These are phyloP conservation scores for Leptodactylus fuscus DNA, from an alignment of 2,113 vertebrate species.

Conservation along the genomic window DNA sequence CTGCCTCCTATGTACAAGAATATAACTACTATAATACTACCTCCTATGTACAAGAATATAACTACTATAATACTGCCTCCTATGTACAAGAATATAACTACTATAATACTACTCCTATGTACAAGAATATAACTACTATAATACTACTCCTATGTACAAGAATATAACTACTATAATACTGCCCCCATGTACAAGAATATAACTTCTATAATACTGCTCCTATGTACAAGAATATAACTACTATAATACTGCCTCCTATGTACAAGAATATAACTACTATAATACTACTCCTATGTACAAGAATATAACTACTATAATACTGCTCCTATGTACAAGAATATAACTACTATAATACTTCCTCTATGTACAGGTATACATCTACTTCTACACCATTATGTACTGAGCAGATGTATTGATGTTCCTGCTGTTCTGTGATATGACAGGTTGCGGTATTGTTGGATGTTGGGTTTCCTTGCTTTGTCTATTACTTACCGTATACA, in stretches of 20 bases:
- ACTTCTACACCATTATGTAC: background rate
- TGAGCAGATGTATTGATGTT: background rate
- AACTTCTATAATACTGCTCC: background rate
- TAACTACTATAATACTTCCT: too few species aligned
- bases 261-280: conserved; percentile 12
- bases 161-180: conserved; percentile 27
- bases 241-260: background rate
- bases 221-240: conserved; percentile 10
- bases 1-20: background rate
- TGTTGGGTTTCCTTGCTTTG: background rate
- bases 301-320: conserved; percentile 20
- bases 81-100: conserved; percentile 8
- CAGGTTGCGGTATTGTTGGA: background rate
- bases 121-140: conserved; percentile 3
- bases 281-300: background rate
- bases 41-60: conserved; percentile 8
- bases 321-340: background rate
- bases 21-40: conserved; percentile 18
- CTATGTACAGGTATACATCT: background rate
- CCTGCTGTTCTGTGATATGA: background rate
- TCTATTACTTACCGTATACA: too few species aligned
- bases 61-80: conserved; percentile 2
- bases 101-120: conserved; percentile 4
- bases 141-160: background rate
- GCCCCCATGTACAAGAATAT: background rate